Evolutionary conservation across 92 coral and sea anemone genomes (phyloP), one percentile per base, ranked within the genome.

Genomic region (Montipora capitata): DNA sequence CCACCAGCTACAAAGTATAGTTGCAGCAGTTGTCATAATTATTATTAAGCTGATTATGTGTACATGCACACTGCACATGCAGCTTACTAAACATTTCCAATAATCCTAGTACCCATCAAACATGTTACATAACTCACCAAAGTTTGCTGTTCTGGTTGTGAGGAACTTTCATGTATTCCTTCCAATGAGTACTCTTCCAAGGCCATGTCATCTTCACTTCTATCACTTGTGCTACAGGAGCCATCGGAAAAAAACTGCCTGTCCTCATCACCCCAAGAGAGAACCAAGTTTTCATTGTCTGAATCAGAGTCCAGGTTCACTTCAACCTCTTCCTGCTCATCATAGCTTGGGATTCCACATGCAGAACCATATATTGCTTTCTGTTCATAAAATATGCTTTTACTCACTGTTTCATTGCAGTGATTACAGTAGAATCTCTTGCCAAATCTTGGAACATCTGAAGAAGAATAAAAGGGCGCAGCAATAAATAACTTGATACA

Each of bases 211-310:
- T 27, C 35, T 45, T 45, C 9, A 9, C 52, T 45, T 45, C 52
- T 45, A 45, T 45, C 52, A 45, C 52, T 45, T 9, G 9, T 45
- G 52, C 38, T 38, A 78, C 56, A 72, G 41, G 65, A 65, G 17
- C 11, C 48, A 14, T 80, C 65, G 12, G 87, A 82, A 80, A 87
- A 87, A 54, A 87, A 87, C 48, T 87, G 87, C 87, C 73, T 44
- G 66, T 87, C 91, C 58, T 87, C 91, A 40, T 87, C 91, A 51
- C 62, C 91, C 59, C 74, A 56, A 10, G 62, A 68, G 44, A 27
- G 40, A 4, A 3, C 51, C 15, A 17, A 15, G 0, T 17, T 14
- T 77, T 64, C 74, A 86, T 64, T 64, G 39, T 86, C 78, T 65
- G 56, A 54, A 40, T 45, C 20, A 18, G 20, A 18, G 20, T 18